phyloP scores from a whole-genome alignment of 1,140 invertebrate genomes.

The Holotrichia oblita region DNA sequence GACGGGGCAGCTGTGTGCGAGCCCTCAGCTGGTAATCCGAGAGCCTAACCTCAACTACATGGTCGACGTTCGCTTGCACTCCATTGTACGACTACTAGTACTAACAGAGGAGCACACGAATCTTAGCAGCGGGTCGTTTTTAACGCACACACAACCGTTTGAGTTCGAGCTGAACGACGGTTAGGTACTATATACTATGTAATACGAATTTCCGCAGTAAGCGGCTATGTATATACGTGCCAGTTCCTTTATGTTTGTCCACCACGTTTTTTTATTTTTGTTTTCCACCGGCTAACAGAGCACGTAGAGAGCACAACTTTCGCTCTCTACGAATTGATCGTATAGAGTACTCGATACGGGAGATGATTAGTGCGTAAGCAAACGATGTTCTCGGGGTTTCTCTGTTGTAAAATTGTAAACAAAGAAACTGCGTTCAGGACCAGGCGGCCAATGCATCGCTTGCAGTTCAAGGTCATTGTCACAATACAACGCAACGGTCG shows the following conservation, averaged over 20 bases:
- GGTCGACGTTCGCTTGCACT: slow-evolving; percentile 34
- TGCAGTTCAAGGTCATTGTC: slow-evolving; percentile 29
- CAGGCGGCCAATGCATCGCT: slow-evolving; percentile 23
- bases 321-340: background rate
- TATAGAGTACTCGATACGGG: background rate
- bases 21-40: slow-evolving; percentile 33
- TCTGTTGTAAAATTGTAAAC: slow-evolving; percentile 19
- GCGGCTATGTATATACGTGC: background rate
- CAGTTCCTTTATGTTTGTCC: background rate
- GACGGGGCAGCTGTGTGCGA: slow-evolving; percentile 35
- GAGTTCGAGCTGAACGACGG: slow-evolving; percentile 2
- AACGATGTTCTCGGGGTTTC: background rate
- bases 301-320: background rate
- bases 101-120: slow-evolving; percentile 15
- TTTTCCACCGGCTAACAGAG: background rate
- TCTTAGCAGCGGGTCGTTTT: background rate
- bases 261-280: background rate
- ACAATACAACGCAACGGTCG: background rate
- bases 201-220: background rate
- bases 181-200: background rate
- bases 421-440: slow-evolving; percentile 21
- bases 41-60: background rate
- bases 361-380: background rate
- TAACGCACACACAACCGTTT: background rate
- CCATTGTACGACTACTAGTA: background rate